phyloP scores from a whole-genome alignment of 2,113 vertebrate genomes.

The Aegithalos caudatus region DNA sequence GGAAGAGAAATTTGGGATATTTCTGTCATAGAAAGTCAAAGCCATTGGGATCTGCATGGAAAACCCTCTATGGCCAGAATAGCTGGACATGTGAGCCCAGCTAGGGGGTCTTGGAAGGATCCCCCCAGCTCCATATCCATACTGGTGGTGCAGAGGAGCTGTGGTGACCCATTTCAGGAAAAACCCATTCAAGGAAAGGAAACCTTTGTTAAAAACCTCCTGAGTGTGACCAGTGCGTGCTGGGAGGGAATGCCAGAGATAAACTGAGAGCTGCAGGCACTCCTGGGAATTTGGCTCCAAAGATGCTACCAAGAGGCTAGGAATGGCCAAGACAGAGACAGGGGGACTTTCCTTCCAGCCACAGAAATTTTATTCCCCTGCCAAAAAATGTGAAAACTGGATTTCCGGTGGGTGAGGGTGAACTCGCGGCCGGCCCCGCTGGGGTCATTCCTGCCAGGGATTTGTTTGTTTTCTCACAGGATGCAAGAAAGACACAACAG shows the following conservation, averaged over 20 bases:
- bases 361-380: fast-evolving
- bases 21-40: fast-evolving
- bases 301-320: neutral
- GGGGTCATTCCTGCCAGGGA: neutral
- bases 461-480: conserved; percentile 61
- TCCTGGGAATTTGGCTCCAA: neutral
- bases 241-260: neutral
- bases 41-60: neutral
- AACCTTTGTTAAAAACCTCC: neutral
- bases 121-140: neutral
- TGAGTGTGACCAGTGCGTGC: neutral
- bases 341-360: fast-evolving
- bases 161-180: fast-evolving
- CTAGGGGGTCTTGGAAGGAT: neutral
- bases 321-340: neutral
- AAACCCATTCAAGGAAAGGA: neutral
- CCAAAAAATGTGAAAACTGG: neutral
- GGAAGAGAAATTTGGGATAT: neutral
- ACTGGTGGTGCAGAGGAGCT: neutral
- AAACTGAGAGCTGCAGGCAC: neutral
- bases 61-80: neutral
- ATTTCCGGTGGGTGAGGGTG: neutral
- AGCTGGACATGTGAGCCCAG: neutral
- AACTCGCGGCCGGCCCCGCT: neutral
- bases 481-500: conserved; percentile 55